phyloP scores from a whole-genome alignment of 2,797 vertebrate species.

The Novumbra hubbsi region DNA sequence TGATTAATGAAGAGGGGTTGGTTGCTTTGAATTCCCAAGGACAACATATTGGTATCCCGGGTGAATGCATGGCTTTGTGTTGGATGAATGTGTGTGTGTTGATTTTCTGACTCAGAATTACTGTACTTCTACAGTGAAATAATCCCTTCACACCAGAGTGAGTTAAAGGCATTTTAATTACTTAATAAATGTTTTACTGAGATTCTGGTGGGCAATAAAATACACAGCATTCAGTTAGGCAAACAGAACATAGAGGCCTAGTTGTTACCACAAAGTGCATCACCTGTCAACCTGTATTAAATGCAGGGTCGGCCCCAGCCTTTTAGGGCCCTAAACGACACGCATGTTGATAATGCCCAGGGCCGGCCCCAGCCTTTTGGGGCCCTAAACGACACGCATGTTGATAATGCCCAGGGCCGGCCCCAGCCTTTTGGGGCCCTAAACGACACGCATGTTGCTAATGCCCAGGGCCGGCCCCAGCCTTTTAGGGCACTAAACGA shows the following conservation, averaged over 20 bases:
- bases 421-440: too few relatives aligned
- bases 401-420: too few relatives aligned
- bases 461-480: too few relatives aligned
- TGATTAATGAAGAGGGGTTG: constrained; percentile 84
- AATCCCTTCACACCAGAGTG: constrained; percentile 8
- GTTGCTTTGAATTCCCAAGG: constrained; percentile 67
- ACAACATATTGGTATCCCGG: constrained; percentile 65
- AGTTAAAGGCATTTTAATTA: constrained; percentile 13
- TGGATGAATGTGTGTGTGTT: constrained; percentile 22
- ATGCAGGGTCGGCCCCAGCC: too few relatives aligned
- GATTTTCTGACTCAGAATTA: constrained; percentile 18
- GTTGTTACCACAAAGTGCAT: neutral
- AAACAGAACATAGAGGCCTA: neutral
- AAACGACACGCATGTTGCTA: too few relatives aligned
- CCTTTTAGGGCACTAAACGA: too few relatives aligned
- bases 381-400: too few relatives aligned
- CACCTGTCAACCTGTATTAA: too few relatives aligned
- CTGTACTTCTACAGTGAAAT: constrained; percentile 6
- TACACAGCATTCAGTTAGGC: neutral
- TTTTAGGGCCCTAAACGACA: too few relatives aligned
- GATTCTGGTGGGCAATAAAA: neutral
- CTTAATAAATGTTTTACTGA: neutral
- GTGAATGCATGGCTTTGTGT: constrained; percentile 34
- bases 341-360: too few relatives aligned
- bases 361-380: too few relatives aligned